Evolutionary conservation across 1,140 invertebrate genomes (phyloP).

Genomic region (Caenorhabditis brenneri): DNA sequence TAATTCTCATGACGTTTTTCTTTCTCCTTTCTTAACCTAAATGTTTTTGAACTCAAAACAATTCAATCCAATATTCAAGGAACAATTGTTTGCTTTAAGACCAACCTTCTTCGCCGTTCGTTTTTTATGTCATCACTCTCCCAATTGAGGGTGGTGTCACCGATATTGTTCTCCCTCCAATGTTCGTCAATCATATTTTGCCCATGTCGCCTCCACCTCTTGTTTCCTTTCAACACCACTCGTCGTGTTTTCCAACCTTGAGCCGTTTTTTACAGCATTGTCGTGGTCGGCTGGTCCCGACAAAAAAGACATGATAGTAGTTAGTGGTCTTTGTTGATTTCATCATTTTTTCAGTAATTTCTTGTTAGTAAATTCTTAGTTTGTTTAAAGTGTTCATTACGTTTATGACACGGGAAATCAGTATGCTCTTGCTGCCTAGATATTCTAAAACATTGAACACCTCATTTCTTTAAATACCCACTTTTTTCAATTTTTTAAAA

Average conservation of each 20-base stretch:
- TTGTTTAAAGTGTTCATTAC: too few species aligned
- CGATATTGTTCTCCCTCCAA: neutral
- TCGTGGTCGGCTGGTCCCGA: neutral
- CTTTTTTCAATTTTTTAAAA: too few species aligned
- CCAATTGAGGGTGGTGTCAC: constrained; percentile 11
- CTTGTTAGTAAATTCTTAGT: neutral
- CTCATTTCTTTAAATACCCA: too few species aligned
- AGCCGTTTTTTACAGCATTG: neutral
- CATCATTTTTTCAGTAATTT: neutral
- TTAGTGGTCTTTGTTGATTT: neutral
- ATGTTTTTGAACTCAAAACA: neutral
- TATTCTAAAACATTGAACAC: too few species aligned
- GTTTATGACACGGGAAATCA: too few species aligned
- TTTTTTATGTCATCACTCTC: neutral
- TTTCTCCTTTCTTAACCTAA: neutral
- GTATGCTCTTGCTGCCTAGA: too few species aligned
- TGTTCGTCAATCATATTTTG: constrained; percentile 21
- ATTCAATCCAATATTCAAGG: neutral
- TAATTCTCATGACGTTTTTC: neutral
- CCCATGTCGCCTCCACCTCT: neutral
- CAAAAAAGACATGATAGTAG: constrained; percentile 6
- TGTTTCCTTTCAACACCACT: neutral
- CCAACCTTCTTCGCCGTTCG: neutral
- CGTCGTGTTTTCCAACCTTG: neutral
- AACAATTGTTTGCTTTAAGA: neutral